Base-by-base conservation (phyloP, 2,888 invertebrate species). In the Craniophora ligustri region DNA sequence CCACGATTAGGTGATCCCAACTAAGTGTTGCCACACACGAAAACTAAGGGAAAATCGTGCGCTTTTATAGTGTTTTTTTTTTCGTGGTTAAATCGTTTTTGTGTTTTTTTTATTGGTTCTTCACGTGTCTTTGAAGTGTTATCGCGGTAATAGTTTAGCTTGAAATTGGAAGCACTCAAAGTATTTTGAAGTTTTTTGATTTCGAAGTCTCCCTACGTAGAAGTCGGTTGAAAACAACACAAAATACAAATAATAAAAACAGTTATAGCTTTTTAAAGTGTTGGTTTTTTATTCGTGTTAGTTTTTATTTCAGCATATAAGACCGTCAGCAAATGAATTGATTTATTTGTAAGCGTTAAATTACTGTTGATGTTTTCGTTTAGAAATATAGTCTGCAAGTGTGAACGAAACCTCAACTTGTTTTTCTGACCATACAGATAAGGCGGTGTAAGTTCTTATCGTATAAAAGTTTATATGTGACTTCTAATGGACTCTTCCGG, bases 1-100 rank as follows among this genome's bases (percentile, higher is more conserved):
- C n/a, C n/a, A 54, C 66, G 42, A 79, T 78, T 67, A 78, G 58
- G 49, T 36, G 39, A 32, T 45, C 23, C 34, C 16, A 14, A 5
- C 30, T 71, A 69, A 75, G 66, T 76, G 67, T 46, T 44, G 51
- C 50, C 57, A 53, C 62, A 63, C 70, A 72, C 70, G 70, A 66
- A 68, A 54, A 42, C 47, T 18, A 31, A 32, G 15, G 2, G 7
- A 18, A 15, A 49, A 62, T 36, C 31, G 34, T 47, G 62, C n/a
- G 50, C 54, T 68, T 63, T 58, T 57, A 63, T 61, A n/a, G n/a
- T 57, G 44, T 67, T 64, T 47, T 67, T 66, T 60, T 66, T 60
- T 69, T 50, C 56, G 44, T 14, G n/a, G 15, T n/a, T n/a, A n/a
- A 8, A 30, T 6, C 14, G 19, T 28, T 21, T n/a, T n/a, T n/a